phyloP scores from a whole-genome alignment of 37 sponge, comb jelly and placozoan genomes.

The Cladorhizidae sp. region DNA sequence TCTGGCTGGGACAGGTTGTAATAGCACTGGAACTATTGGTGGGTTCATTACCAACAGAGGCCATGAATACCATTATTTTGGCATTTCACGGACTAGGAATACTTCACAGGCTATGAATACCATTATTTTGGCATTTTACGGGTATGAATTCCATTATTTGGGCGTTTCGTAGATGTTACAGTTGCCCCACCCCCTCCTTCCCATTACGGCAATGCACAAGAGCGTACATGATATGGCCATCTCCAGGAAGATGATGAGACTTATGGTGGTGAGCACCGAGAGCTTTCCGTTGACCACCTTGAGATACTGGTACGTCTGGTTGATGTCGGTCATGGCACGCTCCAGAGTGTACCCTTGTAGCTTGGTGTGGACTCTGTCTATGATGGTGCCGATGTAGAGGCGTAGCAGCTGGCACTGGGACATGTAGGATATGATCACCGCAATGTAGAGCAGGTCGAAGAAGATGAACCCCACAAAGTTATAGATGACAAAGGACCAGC shows the following conservation, averaged over 20 bases:
- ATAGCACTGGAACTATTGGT: too few species aligned
- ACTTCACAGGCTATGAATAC: neutral
- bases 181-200: too few species aligned
- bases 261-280: conserved; percentile 37
- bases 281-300: conserved; percentile 56
- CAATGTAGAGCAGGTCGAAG: conserved; percentile 79
- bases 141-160: too few species aligned
- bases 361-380: conserved; percentile 54
- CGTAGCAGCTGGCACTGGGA: conserved; percentile 72
- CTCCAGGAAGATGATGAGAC: conserved; percentile 58
- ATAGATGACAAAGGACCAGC: conserved; percentile 37
- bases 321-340: conserved; percentile 52
- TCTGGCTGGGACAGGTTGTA: too few species aligned
- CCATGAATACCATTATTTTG: too few species aligned
- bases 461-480: conserved; percentile 58
- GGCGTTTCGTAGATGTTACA: too few species aligned
- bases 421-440: conserved; percentile 67
- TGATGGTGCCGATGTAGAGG: conserved; percentile 44
- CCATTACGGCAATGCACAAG: too few species aligned
- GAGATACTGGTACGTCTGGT: conserved; percentile 38
- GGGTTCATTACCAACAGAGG: too few species aligned
- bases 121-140: too few species aligned
- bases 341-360: conserved; percentile 34
- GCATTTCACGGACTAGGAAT: too few species aligned
- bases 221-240: conserved; percentile 45